Base-by-base conservation (phyloP, 2,113 vertebrate genomes). In the Antennarius striatus region DNA sequence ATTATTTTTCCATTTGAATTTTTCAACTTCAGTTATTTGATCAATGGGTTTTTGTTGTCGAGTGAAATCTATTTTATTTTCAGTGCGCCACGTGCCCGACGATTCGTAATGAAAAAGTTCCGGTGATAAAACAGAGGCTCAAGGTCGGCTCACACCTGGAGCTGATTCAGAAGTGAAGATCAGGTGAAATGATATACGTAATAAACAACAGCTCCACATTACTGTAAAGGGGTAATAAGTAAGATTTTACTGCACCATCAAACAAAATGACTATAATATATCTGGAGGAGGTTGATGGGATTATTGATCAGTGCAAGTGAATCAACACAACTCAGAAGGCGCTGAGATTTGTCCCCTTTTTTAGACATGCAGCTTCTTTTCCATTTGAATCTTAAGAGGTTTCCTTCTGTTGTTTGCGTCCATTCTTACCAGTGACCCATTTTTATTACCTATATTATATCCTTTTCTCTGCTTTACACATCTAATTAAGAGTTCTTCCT, bases 251-350 rank as follows among this genome's bases (percentile, higher is more conserved):
- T 83, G 79, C 85, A 12, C 55, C 40, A 8, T 73, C 16, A 4
- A 69, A 72, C 63, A 78, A 71, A 87, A 81, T 84, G 70, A 84
- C 69, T 42, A 68, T 71, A 81, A 83, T 86, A 84, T 77, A 83
- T 89, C 79, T 81, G 73, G 32, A 8, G 4, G 39, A 36, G 63
- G 58, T 48, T 86, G 63, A 87, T 84, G 48, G 75, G 71, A 63
- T 73, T 77, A 77, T 81, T 73, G 81, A 86, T 84, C 69, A 81
- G 55, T 49, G 66, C 53, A 48, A 79, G 52, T 9, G 77, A 84
- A 75, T 86, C 83, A 87, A 84, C 62, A 64, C 80, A 76, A 75
- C 61, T 85, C 81, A 82, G 46, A 47, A 57, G 56, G 60, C 60
- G 68, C 73, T n/a, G 53, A 77, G 46, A 75, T 76, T 81, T 79